Evolutionary conservation across 2,797 vertebrate species (phyloP).

Genomic region (Catostomus latipinnis): DNA sequence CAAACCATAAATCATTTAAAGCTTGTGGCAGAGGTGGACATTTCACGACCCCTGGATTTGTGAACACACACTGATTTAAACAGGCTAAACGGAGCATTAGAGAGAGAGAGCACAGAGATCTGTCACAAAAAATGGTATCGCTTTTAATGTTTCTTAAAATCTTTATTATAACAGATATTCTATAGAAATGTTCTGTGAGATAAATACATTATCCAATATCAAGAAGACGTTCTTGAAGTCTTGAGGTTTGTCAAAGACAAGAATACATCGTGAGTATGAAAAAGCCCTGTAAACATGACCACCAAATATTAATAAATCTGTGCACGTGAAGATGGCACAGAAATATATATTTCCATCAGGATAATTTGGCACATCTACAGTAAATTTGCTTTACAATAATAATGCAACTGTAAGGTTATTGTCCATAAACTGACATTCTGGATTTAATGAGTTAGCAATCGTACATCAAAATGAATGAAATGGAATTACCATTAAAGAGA

Average conservation of each 20-base stretch:
- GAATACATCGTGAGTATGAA: constrained; percentile 81
- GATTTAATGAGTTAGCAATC: constrained; percentile 76
- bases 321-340: constrained; percentile 78
- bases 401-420: constrained; percentile 77
- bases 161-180: constrained; percentile 85
- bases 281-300: constrained; percentile 86
- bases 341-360: constrained; percentile 80
- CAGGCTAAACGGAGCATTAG: constrained; percentile 61
- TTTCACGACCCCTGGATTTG: constrained; percentile 77
- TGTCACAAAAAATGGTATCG: constrained; percentile 67
- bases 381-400: constrained; percentile 85
- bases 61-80: constrained; percentile 70
- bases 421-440: constrained; percentile 77
- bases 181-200: constrained; percentile 84
- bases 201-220: constrained; percentile 82
- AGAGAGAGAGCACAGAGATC: not conserved
- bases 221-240: constrained; percentile 76
- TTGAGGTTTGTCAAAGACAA: constrained; percentile 89
- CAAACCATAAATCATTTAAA: constrained; percentile 83
- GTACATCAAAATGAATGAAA: constrained; percentile 74
- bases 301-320: constrained; percentile 80
- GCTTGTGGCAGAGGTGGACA: constrained; percentile 76
- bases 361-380: constrained; percentile 94
- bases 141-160: constrained; percentile 68
- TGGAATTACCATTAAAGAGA: constrained; percentile 70